Percentiles rank a stretch among this genome's conserved stretches.
These are phyloP conservation scores for Balaeniceps rex DNA, from an alignment of 2,113 vertebrate genomes.

Conservation along the genomic window DNA sequence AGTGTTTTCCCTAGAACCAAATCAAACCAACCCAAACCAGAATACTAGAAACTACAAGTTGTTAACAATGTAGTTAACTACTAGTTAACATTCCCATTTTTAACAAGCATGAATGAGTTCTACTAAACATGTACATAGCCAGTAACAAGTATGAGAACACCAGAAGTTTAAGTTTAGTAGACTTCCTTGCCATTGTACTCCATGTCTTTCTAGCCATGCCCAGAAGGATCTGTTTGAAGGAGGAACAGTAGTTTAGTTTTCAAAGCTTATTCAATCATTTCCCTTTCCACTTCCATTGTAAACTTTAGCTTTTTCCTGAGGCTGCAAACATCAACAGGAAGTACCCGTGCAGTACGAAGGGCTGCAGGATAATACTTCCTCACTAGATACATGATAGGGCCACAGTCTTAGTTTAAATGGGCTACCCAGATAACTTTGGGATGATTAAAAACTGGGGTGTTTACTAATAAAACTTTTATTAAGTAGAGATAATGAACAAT, in stretches of 20 bases:
- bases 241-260: slow-evolving; percentile 11
- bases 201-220: not conserved
- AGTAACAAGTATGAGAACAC: not conserved
- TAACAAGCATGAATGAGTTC: not conserved
- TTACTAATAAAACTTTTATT: not conserved
- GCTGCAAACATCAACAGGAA: slow-evolving; percentile 1
- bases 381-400: not conserved
- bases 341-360: not conserved
- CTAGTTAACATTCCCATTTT: not conserved
- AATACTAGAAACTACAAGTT: not conserved
- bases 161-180: slow-evolving; percentile 14
- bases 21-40: not conserved
- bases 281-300: slow-evolving; percentile 25
- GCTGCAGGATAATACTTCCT: not conserved
- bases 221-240: not conserved
- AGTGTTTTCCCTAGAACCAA: not conserved
- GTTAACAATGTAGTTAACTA: not conserved
- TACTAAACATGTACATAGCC: not conserved
- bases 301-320: slow-evolving; percentile 15
- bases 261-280: slow-evolving; percentile 49
- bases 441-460: not conserved
- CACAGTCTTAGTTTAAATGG: not conserved
- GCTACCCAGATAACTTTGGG: not conserved
- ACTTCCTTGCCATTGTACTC: slow-evolving; percentile 40
- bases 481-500: not conserved